These are phyloP conservation scores for Rhadina sibilatrix DNA, from an alignment of 2,113 vertebrate genomes.

Conservation along the genomic window DNA sequence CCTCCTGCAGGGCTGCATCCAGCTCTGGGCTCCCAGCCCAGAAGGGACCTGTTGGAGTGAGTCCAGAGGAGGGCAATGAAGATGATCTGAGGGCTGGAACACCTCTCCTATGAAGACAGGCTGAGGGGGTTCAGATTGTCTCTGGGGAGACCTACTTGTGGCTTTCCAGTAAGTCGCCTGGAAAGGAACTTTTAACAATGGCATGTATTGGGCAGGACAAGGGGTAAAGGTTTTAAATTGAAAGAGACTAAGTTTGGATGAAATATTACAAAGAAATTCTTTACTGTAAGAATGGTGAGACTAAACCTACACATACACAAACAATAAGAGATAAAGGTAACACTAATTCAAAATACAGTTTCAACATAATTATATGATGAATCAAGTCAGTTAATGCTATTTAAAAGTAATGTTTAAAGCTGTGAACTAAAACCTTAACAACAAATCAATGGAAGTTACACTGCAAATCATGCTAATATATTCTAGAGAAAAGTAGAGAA, in stretches of 20 bases:
- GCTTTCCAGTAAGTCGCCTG: background rate
- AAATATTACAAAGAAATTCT: background rate
- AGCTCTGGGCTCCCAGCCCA: background rate
- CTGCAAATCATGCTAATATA: background rate
- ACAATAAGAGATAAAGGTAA: background rate
- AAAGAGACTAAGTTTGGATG: background rate
- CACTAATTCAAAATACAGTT: background rate
- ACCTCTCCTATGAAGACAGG: background rate
- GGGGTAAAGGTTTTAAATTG: background rate
- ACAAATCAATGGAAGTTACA: background rate
- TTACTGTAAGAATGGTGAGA: background rate
- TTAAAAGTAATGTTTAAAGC: background rate
- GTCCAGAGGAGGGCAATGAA: background rate
- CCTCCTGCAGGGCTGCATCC: background rate
- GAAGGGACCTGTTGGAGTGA: rapidly evolving
- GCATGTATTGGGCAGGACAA: background rate
- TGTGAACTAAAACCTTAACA: background rate
- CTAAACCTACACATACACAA: background rate
- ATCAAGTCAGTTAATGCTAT: background rate
- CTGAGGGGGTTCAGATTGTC: background rate
- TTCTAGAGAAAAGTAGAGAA: background rate
- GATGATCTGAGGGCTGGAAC: background rate
- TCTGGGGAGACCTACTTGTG: background rate
- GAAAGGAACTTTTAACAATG: background rate
- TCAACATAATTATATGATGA: background rate